phyloP scores from a whole-genome alignment of 2,113 vertebrate genomes.

The Ciconia maguari region DNA sequence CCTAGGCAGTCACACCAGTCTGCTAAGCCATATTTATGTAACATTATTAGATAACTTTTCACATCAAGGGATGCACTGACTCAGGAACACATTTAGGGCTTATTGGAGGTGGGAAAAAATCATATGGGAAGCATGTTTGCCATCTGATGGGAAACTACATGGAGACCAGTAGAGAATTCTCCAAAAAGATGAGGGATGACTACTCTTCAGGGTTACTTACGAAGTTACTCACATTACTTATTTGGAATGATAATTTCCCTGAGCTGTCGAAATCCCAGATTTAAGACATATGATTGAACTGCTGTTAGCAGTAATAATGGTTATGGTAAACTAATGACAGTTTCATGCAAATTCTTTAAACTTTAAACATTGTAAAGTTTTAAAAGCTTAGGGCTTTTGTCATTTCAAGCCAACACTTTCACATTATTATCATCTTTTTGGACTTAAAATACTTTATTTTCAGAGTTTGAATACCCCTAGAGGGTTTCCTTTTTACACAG shows the following conservation, averaged over 20 bases:
- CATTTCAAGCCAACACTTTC: not conserved
- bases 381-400: slow-evolving; percentile 34
- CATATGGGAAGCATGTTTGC: not conserved
- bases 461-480: not conserved
- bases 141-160: not conserved
- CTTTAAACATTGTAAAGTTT: slow-evolving; percentile 29
- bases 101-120: not conserved
- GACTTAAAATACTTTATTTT: slow-evolving; percentile 8
- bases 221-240: slow-evolving; percentile 1
- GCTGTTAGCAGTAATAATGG: slow-evolving; percentile 38
- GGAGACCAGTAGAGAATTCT: not conserved
- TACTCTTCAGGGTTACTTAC: not conserved
- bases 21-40: slow-evolving; percentile 37
- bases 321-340: slow-evolving; percentile 43
- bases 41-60: slow-evolving; percentile 25
- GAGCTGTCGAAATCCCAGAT: slow-evolving; percentile 20
- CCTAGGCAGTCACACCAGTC: not conserved
- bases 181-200: not conserved
- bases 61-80: not conserved
- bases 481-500: not conserved
- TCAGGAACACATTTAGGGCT: not conserved
- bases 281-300: slow-evolving; percentile 35
- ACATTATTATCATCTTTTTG: slow-evolving; percentile 2
- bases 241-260: slow-evolving; percentile 32
- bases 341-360: slow-evolving; percentile 55